A percentile compares a stretch with the other conserved stretches of the same genome.
phyloP scores from a whole-genome alignment of 2,113 vertebrate genomes.

The Gavialis gangeticus region DNA sequence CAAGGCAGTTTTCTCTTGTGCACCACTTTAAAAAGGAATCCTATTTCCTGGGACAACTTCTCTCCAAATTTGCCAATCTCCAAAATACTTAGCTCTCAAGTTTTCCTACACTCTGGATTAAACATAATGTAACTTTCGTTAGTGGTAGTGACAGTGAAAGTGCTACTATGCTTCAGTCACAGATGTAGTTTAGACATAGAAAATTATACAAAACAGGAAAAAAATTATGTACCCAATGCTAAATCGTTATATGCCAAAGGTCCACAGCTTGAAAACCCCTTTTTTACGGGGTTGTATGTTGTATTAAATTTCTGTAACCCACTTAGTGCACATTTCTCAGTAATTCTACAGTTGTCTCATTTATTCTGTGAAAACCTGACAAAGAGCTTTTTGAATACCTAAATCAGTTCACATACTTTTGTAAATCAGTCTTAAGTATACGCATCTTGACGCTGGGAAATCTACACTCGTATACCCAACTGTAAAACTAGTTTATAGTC shows the following conservation, averaged over 20 bases:
- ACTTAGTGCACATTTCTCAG: not conserved
- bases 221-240: not conserved
- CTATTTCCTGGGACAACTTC: not conserved
- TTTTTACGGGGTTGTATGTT: not conserved
- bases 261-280: not conserved
- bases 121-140: not conserved
- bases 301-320: not conserved
- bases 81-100: not conserved
- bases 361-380: not conserved
- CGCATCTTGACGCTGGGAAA: not conserved
- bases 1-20: not conserved
- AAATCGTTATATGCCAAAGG: not conserved
- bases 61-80: not conserved
- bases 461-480: not conserved
- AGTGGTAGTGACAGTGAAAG: not conserved
- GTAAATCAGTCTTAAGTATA: not conserved
- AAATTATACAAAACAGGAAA: not conserved
- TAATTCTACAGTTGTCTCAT: conserved; percentile 7
- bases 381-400: not conserved
- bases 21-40: not conserved
- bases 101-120: not conserved
- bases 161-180: not conserved
- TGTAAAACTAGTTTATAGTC: not conserved
- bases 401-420: not conserved
- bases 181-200: not conserved